Evolutionary conservation across 1,140 invertebrate genomes (phyloP), one percentile per base, ranked within the genome.

Genomic region (Gerris buenoi): DNA sequence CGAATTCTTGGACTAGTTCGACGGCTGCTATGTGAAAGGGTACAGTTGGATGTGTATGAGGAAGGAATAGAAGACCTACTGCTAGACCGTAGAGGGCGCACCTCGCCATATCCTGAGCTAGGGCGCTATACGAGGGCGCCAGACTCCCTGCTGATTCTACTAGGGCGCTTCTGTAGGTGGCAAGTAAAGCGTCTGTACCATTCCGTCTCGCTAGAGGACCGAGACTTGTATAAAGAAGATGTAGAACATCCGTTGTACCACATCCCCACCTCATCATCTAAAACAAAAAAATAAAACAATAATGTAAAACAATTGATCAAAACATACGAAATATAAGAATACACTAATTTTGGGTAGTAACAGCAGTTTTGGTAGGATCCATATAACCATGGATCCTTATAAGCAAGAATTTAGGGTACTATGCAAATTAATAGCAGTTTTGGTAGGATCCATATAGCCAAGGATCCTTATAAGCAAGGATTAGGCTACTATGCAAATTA

Each of bases 151-250:
- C 27, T 15, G 60, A 61, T 25, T 60, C 73, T 0, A 69, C 71
- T 57, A 85, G 72, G 26, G 79, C 79, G n/a, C 74, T 69, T 67
- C 84, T 79, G 74, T 86, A 86, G n/a, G 80, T 71, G 46, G 82
- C 68, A 0, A 86, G 57, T 15, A 84, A 72, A 28, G 74, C 60
- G 22, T 80, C 71, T 61, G 80, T 80, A 69, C 83, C 73, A 22
- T 77, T 68, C 22, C 73, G 67, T 5, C 82, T 74, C 26, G 83
- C 75, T 5, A 76, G 68, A 64, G 77, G 72, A 25, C 81, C 78
- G 0, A 82, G 80, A 64, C 79, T 80, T 70, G 79, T 68, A 68
- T 74, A 79, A 0, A 81, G 23, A 27, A 77, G 79, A 13, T 77
- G 75, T 0, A 76, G 74, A 0, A 81, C 58, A 58, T 82, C 80